These are phyloP conservation scores for Conopomorpha cramerella DNA, from an alignment of 1,140 invertebrate species.

Conservation along the genomic window DNA sequence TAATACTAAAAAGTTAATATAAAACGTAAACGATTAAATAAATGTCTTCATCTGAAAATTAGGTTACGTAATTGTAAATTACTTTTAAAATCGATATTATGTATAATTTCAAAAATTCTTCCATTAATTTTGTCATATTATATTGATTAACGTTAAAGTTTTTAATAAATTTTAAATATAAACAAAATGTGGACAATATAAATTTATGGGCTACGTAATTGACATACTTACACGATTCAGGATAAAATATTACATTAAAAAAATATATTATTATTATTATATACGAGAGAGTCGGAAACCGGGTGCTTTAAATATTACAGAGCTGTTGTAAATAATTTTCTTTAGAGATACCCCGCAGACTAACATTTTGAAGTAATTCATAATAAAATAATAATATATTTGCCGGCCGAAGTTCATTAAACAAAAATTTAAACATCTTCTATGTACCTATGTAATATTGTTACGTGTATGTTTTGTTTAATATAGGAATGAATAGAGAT, in stretches of 20 bases:
- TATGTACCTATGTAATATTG: too few species aligned
- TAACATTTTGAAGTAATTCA: too few species aligned
- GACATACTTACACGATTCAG: slow-evolving; percentile 42
- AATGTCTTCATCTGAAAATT: slow-evolving; percentile 49
- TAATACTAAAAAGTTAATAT: slow-evolving; percentile 33
- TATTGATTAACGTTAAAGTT: slow-evolving; percentile 31
- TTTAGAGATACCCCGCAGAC: too few species aligned
- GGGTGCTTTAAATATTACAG: slow-evolving; percentile 57
- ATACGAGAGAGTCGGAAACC: slow-evolving; percentile 54
- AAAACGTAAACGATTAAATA: slow-evolving; percentile 24
- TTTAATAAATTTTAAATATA: too few species aligned
- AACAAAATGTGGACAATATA: slow-evolving; percentile 43
- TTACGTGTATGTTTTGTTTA: too few species aligned
- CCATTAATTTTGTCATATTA: slow-evolving; percentile 32
- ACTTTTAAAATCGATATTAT: slow-evolving; percentile 34
- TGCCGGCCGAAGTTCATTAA: too few species aligned
- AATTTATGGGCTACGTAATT: slow-evolving; percentile 40
- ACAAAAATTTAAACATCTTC: too few species aligned
- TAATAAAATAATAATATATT: too few species aligned
- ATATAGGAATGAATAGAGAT: too few species aligned
- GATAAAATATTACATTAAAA: slow-evolving; percentile 47
- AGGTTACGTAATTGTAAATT: too few species aligned
- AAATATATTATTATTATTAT: too few species aligned
- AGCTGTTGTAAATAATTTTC: slow-evolving; percentile 52
- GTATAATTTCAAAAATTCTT: slow-evolving; percentile 45